Conservation (phyloP, 2,797 vertebrate genomes). For the Pipistrellus pipistrellus region DNA sequence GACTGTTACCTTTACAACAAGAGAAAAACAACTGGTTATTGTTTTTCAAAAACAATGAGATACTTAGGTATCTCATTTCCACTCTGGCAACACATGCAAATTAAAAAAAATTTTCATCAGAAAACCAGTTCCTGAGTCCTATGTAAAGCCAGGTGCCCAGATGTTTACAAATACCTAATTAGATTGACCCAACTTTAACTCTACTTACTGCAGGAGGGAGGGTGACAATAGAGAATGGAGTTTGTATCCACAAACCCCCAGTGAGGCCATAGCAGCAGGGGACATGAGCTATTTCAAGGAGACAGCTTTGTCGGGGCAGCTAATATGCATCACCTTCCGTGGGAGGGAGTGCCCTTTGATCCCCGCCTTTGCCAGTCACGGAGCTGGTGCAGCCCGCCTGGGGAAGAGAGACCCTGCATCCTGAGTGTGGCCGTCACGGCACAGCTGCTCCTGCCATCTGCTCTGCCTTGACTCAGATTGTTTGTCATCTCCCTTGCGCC, state of each 20-base stretch:
- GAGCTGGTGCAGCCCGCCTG: conserved; percentile 61
- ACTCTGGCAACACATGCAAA: not conserved
- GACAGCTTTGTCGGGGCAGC: conserved; percentile 22
- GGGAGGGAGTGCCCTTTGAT: conserved; percentile 38
- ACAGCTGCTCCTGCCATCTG: conserved; percentile 88
- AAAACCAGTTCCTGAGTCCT: not conserved
- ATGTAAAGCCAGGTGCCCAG: not conserved
- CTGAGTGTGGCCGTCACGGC: conserved; percentile 73
- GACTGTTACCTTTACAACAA: not conserved
- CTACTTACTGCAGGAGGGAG: not conserved
- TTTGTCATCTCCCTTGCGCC: conserved; percentile 85
- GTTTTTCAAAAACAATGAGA: too few relatives aligned
- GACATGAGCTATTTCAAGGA: conserved; percentile 55
- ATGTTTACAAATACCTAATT: conserved; percentile 30
- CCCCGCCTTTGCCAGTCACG: conserved; percentile 47
- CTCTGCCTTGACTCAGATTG: conserved; percentile 87
- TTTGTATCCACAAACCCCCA: not conserved
- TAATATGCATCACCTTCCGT: not conserved
- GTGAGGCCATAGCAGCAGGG: not conserved
- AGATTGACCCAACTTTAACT: conserved; percentile 26
- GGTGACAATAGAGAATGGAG: not conserved
- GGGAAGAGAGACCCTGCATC: conserved; percentile 74
- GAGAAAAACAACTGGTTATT: not conserved
- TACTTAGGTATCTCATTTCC: too few relatives aligned
- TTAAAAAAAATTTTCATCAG: not conserved